Evolutionary conservation across 2,888 invertebrate genomes (phyloP).

Genomic region (Rhingia rostrata): DNA sequence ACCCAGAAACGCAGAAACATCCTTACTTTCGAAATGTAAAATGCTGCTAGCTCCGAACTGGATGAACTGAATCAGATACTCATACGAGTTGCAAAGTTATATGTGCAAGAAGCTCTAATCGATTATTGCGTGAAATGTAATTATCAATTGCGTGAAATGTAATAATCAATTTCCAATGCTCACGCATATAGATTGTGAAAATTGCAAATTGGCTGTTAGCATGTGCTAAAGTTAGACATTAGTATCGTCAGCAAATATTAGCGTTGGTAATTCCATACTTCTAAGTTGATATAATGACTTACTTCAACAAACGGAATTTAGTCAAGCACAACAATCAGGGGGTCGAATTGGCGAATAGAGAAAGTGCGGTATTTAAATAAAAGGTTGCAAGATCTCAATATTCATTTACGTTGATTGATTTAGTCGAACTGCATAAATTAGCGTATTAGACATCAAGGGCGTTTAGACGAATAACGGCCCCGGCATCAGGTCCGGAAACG

Average conservation of each 20-base stretch:
- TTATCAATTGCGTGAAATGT: background rate
- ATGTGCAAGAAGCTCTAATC: background rate
- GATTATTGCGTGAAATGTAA: background rate
- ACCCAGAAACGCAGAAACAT: slow-evolving; percentile 29
- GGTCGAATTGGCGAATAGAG: no score
- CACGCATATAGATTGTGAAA: slow-evolving; percentile 17
- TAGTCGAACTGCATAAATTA: no score
- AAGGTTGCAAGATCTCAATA: no score
- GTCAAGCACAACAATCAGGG: no score
- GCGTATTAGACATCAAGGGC: no score
- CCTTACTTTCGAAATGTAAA: background rate
- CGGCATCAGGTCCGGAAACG: no score
- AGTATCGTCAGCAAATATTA: background rate
- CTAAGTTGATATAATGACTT: background rate
- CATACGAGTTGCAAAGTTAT: slow-evolving; percentile 3
- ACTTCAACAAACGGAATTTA: background rate
- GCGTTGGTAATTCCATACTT: no score
- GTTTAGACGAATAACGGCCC: no score
- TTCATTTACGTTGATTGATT: no score
- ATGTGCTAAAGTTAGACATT: slow-evolving; percentile 10
- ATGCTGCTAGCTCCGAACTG: background rate
- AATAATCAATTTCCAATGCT: slow-evolving; percentile 11
- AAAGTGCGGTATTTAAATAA: no score
- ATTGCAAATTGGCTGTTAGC: slow-evolving; percentile 25
- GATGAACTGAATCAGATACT: background rate